Evolutionary conservation across 1,140 invertebrate genomes (phyloP).

Genomic region (Brachystomella parvula): DNA sequence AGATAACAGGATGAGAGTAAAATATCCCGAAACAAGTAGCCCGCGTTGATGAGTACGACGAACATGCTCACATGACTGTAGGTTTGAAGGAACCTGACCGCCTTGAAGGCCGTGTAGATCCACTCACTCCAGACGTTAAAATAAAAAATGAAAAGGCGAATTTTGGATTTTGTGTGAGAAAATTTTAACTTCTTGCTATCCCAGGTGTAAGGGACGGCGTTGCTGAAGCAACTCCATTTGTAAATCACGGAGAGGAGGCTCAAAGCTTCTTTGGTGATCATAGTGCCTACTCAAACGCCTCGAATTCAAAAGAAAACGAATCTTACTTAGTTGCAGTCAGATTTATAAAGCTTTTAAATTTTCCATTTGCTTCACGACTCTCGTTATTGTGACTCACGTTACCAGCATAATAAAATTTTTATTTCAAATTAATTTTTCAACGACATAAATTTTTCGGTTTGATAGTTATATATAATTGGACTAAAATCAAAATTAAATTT

Average conservation of each 20-base stretch:
- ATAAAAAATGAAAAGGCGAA: background rate
- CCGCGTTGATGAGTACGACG: background rate
- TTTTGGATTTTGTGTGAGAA: background rate
- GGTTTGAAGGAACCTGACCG: background rate
- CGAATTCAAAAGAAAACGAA: too few species aligned
- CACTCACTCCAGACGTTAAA: background rate
- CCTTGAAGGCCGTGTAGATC: background rate
- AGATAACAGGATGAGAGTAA: background rate
- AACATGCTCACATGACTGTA: background rate
- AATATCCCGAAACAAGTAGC: background rate
- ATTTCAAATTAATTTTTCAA: too few species aligned
- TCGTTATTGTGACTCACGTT: too few species aligned
- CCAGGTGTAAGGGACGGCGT: background rate
- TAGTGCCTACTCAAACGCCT: background rate
- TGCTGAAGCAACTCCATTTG: background rate
- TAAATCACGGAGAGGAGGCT: background rate
- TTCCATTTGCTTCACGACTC: too few species aligned
- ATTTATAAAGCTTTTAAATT: too few species aligned
- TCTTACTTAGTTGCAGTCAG: too few species aligned
- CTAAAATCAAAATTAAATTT: too few species aligned
- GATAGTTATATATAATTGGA: too few species aligned
- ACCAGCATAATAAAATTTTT: too few species aligned
- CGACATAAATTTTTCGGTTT: too few species aligned
- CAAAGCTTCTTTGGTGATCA: background rate
- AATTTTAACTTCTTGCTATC: background rate